These are phyloP conservation scores for Eospalax fontanierii DNA, from an alignment of 2,797 vertebrate species.

Conservation along the genomic window DNA sequence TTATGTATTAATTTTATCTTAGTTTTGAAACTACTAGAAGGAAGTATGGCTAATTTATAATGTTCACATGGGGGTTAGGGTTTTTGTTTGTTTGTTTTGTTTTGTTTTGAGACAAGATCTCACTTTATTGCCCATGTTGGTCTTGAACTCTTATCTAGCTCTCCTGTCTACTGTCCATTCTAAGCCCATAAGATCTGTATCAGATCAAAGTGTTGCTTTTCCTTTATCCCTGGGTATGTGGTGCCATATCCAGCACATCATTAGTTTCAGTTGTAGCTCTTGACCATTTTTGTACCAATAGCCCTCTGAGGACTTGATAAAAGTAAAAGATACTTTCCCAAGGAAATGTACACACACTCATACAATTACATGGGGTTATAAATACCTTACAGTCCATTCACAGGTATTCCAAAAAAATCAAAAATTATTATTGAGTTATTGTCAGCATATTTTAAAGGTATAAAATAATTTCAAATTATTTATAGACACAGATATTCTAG, in stretches of 20 bases:
- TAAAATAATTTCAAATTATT: conserved; percentile 12
- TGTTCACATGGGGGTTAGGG: not conserved
- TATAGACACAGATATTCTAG: not conserved
- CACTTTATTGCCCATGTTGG: not conserved
- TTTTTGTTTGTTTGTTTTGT: not conserved
- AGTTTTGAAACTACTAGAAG: conserved; percentile 29
- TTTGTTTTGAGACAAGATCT: not conserved
- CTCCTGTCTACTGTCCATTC: no score
- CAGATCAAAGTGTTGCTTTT: no score
- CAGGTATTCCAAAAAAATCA: not conserved
- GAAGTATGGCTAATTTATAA: conserved; percentile 8
- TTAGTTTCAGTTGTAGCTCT: not conserved
- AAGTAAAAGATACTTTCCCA: not conserved
- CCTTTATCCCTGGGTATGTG: not conserved
- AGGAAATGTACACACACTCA: not conserved
- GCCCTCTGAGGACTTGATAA: conserved; percentile 12
- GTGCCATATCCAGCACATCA: not conserved
- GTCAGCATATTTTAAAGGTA: not conserved
- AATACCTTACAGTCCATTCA: not conserved
- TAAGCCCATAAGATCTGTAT: no score
- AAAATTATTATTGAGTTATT: not conserved
- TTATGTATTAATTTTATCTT: not conserved
- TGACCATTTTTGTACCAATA: not conserved
- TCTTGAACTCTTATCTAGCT: conserved; percentile 19
- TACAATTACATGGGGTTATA: conserved; percentile 5